Evolutionary conservation across 1,140 invertebrate species (phyloP).

Genomic region (Akabosia matsudoensis): DNA sequence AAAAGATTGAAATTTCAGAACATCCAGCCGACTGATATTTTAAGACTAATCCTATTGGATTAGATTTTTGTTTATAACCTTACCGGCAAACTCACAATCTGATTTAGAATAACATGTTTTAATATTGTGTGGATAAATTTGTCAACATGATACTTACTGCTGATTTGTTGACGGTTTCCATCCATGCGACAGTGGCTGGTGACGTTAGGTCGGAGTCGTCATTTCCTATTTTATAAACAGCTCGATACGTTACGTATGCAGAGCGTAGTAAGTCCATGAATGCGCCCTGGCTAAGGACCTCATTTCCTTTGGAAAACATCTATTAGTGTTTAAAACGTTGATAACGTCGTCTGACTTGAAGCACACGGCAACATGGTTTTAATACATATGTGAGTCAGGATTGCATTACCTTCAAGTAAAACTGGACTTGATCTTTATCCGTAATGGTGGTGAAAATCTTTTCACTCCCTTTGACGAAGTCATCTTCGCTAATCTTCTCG

Average conservation of each 20-base stretch:
- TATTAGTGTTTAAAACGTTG: background rate
- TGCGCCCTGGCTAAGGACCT: background rate
- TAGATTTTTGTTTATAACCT: too few relatives aligned
- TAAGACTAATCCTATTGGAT: too few relatives aligned
- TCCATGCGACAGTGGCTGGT: conserved; percentile 22
- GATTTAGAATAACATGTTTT: too few relatives aligned
- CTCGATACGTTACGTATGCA: conserved; percentile 23
- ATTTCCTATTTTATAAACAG: background rate
- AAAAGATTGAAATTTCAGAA: too few relatives aligned
- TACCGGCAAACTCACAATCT: too few relatives aligned
- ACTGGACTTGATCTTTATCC: conserved; percentile 43
- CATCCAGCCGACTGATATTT: too few relatives aligned
- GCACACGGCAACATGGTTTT: background rate
- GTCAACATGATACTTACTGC: conserved; percentile 31
- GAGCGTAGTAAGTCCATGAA: conserved; percentile 39
- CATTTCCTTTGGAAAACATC: conserved; percentile 39
- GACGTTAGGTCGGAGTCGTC: background rate
- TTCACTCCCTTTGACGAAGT: conserved; percentile 33
- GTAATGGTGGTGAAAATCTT: conserved; percentile 35
- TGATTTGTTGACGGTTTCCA: conserved; percentile 42
- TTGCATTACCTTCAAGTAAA: conserved; percentile 43
- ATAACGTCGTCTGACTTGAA: background rate
- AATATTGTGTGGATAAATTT: background rate
- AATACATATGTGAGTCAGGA: background rate
- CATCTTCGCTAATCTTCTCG: background rate